Conservation (phyloP, 37 sponge, comb jelly and placozoan genomes). For the Crambe crambe region DNA sequence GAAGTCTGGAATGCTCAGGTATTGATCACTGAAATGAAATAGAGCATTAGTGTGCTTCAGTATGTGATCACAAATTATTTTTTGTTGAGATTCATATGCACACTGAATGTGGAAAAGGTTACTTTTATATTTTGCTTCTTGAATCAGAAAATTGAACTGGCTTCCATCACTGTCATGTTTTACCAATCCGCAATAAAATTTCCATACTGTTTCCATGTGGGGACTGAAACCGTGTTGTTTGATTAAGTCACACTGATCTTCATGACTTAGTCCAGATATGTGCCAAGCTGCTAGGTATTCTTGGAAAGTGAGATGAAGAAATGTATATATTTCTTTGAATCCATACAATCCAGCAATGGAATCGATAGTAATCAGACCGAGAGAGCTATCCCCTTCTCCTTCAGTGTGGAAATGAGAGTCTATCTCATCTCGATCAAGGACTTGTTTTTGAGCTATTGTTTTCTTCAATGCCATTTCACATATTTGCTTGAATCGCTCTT, state of each 20-base stretch:
- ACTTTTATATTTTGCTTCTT: not conserved
- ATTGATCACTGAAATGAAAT: not conserved
- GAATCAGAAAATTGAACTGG: not conserved
- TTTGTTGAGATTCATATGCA: slow-evolving; percentile 10
- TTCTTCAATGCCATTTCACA: slow-evolving; percentile 9
- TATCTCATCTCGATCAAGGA: not conserved
- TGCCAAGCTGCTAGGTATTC: slow-evolving; percentile 35
- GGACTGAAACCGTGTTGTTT: not conserved
- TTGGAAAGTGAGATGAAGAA: slow-evolving; percentile 24
- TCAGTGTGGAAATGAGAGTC: not conserved
- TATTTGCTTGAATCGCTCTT: not conserved
- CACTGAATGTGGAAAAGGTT: not conserved
- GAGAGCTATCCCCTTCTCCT: not conserved
- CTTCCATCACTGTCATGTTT: not conserved
- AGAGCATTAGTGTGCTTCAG: not conserved
- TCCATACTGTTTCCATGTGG: slow-evolving; percentile 8
- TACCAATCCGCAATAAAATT: slow-evolving; percentile 23
- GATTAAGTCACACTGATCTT: not conserved
- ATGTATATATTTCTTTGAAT: not conserved
- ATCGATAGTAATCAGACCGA: slow-evolving; percentile 22
- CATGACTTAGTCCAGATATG: not conserved
- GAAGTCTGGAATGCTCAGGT: not conserved
- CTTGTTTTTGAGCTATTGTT: slow-evolving; percentile 1
- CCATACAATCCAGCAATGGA: not conserved
- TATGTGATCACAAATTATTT: not conserved